These are phyloP conservation scores for Ypsolopha sequella DNA, from an alignment of 2,888 invertebrate genomes.

Conservation along the genomic window DNA sequence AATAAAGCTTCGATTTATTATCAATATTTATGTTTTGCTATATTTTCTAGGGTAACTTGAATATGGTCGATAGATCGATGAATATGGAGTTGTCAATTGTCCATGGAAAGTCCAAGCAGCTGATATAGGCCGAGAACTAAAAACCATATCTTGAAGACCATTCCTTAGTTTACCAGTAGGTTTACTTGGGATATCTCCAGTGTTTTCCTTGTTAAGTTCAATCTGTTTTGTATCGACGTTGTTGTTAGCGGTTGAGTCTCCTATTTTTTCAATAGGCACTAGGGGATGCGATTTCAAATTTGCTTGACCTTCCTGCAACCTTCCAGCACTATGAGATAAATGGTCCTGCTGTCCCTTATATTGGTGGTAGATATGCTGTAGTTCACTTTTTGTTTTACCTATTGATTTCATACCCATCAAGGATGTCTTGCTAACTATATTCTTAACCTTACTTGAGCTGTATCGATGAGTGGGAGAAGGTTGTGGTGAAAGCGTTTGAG, in stretches of 20 bases:
- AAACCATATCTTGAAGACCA: slow-evolving; percentile 53
- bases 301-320: too few species aligned
- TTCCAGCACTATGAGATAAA: slow-evolving; percentile 34
- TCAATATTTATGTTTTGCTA: too few species aligned
- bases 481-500: slow-evolving; percentile 48
- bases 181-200: slow-evolving; percentile 4
- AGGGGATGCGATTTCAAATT: not conserved
- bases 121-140: slow-evolving; percentile 36
- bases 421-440: slow-evolving; percentile 50
- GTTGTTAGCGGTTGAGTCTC: too few species aligned
- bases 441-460: slow-evolving; percentile 37
- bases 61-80: too few species aligned
- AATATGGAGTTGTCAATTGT: not conserved
- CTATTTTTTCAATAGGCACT: not conserved
- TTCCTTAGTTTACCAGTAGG: slow-evolving; percentile 26
- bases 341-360: slow-evolving; percentile 53
- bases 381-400: slow-evolving; percentile 31
- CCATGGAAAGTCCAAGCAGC: slow-evolving; percentile 58
- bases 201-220: too few species aligned
- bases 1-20: too few species aligned
- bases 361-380: slow-evolving; percentile 50
- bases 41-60: too few species aligned
- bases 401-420: slow-evolving; percentile 30
- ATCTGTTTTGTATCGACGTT: too few species aligned
- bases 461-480: slow-evolving; percentile 14